Evolutionary conservation across 1,140 invertebrate species (phyloP).

Genomic region (Ruditapes philippinarum): DNA sequence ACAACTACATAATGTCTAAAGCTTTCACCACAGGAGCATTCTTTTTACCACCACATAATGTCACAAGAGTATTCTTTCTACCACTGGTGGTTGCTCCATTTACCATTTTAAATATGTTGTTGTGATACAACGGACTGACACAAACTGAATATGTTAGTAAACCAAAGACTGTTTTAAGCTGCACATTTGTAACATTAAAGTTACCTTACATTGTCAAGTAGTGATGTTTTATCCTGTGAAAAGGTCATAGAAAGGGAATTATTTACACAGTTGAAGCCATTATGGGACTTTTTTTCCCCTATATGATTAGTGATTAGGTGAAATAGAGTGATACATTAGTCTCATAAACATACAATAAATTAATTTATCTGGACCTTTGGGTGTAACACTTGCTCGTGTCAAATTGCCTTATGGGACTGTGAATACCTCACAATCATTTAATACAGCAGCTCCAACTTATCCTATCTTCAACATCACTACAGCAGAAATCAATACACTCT

Average conservation of each 20-base stretch:
- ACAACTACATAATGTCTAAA: too few species aligned
- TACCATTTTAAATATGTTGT: too few species aligned
- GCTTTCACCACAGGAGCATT: too few species aligned
- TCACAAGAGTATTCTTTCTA: too few species aligned
- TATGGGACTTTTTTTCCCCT: not conserved
- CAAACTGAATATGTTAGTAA: too few species aligned
- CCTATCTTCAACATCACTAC: not conserved
- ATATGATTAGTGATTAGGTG: not conserved
- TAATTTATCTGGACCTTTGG: conserved; percentile 8
- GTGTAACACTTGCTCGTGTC: not conserved
- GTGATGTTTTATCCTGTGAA: not conserved
- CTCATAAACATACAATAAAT: conserved; percentile 18
- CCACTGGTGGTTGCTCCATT: too few species aligned
- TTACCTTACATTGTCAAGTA: too few species aligned
- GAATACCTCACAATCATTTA: not conserved
- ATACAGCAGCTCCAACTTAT: not conserved
- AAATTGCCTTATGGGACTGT: not conserved
- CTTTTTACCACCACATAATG: too few species aligned
- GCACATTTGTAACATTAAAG: too few species aligned
- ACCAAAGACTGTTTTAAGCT: too few species aligned
- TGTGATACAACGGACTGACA: too few species aligned
- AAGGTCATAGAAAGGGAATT: not conserved
- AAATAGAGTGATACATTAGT: not conserved
- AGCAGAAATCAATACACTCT: not conserved
- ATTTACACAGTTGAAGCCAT: not conserved